A percentile compares a stretch with the other conserved stretches of the same genome.
phyloP scores from a whole-genome alignment of 2,113 vertebrate genomes.

The Gymnogyps californianus region DNA sequence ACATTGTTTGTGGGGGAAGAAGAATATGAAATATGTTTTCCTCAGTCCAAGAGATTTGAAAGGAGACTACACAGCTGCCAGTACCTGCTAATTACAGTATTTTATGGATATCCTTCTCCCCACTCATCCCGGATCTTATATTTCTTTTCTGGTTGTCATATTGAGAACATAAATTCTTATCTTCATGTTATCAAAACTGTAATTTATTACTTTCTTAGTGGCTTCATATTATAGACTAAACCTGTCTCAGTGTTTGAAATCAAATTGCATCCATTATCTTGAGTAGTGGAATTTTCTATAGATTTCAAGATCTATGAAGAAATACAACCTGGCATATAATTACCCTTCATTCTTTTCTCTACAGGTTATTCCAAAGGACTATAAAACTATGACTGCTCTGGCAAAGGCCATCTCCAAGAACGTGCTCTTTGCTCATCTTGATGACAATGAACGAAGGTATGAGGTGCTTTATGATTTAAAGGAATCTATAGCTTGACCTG shows the following conservation, averaged over 20 bases:
- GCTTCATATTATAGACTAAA: background rate
- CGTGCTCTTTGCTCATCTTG: conserved; percentile 94
- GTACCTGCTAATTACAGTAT: background rate
- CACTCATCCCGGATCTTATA: background rate
- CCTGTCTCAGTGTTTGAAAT: background rate
- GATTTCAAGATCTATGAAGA: background rate
- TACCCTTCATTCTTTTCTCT: background rate
- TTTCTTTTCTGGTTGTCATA: background rate
- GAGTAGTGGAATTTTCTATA: background rate
- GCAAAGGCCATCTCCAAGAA: conserved; percentile 98
- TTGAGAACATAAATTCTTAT: background rate
- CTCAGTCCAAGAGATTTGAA: background rate
- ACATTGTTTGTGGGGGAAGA: background rate
- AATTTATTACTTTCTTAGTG: background rate
- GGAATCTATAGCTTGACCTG: background rate
- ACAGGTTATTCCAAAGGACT: conserved; percentile 98
- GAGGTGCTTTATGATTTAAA: background rate
- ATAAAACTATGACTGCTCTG: conserved; percentile 97
- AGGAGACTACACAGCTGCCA: background rate
- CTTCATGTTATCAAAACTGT: background rate
- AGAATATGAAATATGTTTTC: background rate
- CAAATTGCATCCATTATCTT: background rate
- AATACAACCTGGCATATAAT: background rate
- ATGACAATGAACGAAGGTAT: conserved; percentile 98
- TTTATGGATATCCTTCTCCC: background rate